Evolutionary conservation across 2,888 invertebrate species (phyloP).

Genomic region (Drosophila kambysellisi): DNA sequence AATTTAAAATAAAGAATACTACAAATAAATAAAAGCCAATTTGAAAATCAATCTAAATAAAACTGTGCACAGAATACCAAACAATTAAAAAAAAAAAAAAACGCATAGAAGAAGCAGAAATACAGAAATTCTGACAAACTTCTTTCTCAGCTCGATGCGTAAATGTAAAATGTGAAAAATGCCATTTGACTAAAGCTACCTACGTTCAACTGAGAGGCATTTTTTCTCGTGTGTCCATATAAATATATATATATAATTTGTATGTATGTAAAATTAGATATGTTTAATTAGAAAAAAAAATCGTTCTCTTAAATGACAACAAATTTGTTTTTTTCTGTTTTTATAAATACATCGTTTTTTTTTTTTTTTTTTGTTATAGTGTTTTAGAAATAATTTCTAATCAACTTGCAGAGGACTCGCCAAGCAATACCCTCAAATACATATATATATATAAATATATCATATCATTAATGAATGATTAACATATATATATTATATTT

Average conservation of each 20-base stretch:
- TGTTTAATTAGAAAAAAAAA: slow-evolving; percentile 36
- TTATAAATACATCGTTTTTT: slow-evolving; percentile 36
- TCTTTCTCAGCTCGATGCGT: not conserved
- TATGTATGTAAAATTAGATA: slow-evolving; percentile 18
- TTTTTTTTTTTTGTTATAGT: not conserved
- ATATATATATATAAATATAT: not conserved
- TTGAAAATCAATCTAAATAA: slow-evolving; percentile 53
- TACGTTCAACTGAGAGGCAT: slow-evolving; percentile 59
- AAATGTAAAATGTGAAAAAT: slow-evolving; percentile 28
- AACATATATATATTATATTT: not conserved
- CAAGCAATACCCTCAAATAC: not conserved
- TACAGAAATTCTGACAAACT: slow-evolving; percentile 7
- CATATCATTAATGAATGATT: not conserved
- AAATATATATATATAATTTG: slow-evolving; percentile 6
- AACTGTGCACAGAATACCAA: slow-evolving; percentile 70
- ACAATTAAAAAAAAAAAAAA: slow-evolving; percentile 15
- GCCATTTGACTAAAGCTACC: slow-evolving; percentile 49
- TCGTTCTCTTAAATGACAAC: slow-evolving; percentile 39
- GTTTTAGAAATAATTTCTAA: slow-evolving; percentile 22
- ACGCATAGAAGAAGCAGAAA: slow-evolving; percentile 10
- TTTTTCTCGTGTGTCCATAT: slow-evolving; percentile 5
- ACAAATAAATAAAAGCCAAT: slow-evolving; percentile 59
- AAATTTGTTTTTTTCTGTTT: slow-evolving; percentile 1
- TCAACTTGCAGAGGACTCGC: slow-evolving; percentile 3
- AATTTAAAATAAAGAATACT: slow-evolving; percentile 44